These are phyloP conservation scores for Lipotes vexillifer DNA, from an alignment of 2,113 vertebrate genomes.

Conservation along the genomic window DNA sequence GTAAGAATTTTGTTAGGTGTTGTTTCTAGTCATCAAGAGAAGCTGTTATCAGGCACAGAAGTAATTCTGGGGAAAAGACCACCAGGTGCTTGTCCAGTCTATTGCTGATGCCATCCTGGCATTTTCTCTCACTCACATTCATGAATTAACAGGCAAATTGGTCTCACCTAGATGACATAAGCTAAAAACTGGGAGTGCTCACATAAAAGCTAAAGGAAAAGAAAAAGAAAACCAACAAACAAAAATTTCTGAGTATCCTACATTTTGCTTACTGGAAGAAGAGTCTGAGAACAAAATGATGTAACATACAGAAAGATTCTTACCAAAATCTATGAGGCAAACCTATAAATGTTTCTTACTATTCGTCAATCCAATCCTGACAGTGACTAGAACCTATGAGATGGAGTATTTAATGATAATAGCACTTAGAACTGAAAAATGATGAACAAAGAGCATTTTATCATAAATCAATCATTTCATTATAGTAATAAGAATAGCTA, in stretches of 20 bases:
- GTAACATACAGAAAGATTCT: not conserved
- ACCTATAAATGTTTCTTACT: not conserved
- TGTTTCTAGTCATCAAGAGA: not conserved
- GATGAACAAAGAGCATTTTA: not conserved
- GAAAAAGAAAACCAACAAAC: not conserved
- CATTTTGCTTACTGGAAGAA: not conserved
- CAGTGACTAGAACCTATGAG: not conserved
- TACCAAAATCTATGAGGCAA: not conserved
- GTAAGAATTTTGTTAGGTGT: not conserved
- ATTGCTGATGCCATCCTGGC: not conserved
- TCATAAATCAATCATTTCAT: not conserved
- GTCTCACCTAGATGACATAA: not conserved
- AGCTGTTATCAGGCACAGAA: not conserved
- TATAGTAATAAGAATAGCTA: not conserved
- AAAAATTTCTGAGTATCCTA: not conserved
- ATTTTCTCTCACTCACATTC: not conserved
- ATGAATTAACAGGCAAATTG: not conserved
- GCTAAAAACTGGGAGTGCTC: not conserved
- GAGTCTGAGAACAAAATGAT: not conserved
- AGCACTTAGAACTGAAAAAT: not conserved
- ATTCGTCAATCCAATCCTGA: not conserved
- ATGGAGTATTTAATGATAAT: not conserved
- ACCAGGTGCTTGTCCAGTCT: not conserved
- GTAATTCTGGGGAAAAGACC: not conserved
- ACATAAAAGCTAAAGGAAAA: not conserved